Base-by-base conservation (phyloP, 2,888 invertebrate genomes). In the Amaurobius ferox region DNA sequence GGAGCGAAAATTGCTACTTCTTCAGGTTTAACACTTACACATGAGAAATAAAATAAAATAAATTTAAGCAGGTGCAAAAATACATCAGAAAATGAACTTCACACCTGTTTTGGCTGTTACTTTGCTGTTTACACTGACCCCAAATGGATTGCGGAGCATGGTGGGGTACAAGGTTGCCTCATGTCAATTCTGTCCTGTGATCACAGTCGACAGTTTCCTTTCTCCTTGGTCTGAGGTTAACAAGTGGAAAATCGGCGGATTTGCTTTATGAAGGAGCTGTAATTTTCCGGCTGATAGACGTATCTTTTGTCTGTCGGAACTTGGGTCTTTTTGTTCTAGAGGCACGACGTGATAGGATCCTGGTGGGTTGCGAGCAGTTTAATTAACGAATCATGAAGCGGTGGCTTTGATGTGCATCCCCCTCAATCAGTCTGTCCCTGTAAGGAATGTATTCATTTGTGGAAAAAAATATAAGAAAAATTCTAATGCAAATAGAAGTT, bases 91-190 rank as follows among this genome's bases (percentile, higher is more conserved):
- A 81, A 70, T 66, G 70, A 64, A 71, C 40, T 68, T 83, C 76
- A 28, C 77, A 83, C 77, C 83, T 77, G 83, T 76, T 76, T 83
- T 62, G 70, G 77, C 66, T 71, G 77, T 83, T 71, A 72, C 32
- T 67, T 19, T 0, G 55, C 23, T 55, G 55, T 55, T 55, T 55
- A 55, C 55, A 55, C 55, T 55, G 55, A 44, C 44, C 44, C 16
- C 9, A 44, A 44, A 61, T 55, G 68, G 78, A 70, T 61, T 48
- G 35, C 19, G 5, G 23, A 13, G 44, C 44, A 13, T 11, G 23
- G 23, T 23, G 55, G 35, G 35, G 67, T 35, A 68, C 67, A 40
- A 64, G 55, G 29, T 78, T 70, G 68, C 78, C 68, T 78, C 44
- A 44, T 44, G 44, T 44, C 44, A 44, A 44, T 44, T 13, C n/a